Evolutionary conservation across 2,888 invertebrate species (phyloP), one percentile per base, ranked within the genome.

Genomic region (Orchestes rusci): DNA sequence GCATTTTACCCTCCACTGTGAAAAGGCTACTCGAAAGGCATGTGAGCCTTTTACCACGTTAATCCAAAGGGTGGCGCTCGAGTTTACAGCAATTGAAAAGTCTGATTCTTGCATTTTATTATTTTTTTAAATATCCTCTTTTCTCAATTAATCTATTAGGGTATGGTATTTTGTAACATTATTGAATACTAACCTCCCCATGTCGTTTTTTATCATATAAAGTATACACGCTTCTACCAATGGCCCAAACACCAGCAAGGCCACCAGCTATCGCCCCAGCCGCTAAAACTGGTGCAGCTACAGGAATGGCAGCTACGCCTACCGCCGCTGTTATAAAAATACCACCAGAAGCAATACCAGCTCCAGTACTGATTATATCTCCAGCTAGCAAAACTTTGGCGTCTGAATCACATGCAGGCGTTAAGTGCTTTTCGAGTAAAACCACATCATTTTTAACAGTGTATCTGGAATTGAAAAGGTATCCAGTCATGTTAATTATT

Each of bases 281-380:
- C 13, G 50, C 18, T 16, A 49, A 10, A 3, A 50, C 39, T 5
- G 27, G 27, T 4, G 71, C 69, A 0, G 74, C 75, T 1, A 69
- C 65, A 16, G 45, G 33, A 3, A 75, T 40, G 8, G 74, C 68
- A 0, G 74, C 72, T 51, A 75, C 70, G 0, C 68, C 69, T 52
- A 75, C 70, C 0, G 68, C 68, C 0, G 75, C 72, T 1, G 70
- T 72, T 0, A 73, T 69, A 5, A 73, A 58, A n/a, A 76, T 71
- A 1, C 73, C 75, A 0, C 73, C 68, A 2, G 75, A 73, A 1
- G 56, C 57, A n/a, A 68, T 3, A 3, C 64, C 61, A 3, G 53
- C 59, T 3, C 50, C 59, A 64, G 59, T 59, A 20, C 55, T 56
- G 7, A 50, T 53, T 27, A 59, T 55, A 40, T 68, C 67, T 12